These are phyloP conservation scores for Lepidochitona cinerea DNA, from an alignment of 2,888 invertebrate genomes.

Conservation along the genomic window DNA sequence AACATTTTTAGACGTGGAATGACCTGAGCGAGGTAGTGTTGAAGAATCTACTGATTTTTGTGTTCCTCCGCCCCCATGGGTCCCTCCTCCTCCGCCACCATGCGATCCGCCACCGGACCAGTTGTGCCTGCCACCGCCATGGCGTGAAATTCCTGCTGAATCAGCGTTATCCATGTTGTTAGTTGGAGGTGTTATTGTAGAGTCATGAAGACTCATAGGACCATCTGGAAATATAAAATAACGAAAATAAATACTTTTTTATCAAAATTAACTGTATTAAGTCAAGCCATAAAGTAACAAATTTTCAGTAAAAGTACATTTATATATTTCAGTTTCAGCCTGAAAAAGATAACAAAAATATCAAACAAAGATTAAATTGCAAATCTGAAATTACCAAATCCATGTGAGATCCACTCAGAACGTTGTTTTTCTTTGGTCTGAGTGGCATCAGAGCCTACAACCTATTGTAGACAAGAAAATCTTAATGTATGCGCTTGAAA, in stretches of 20 bases:
- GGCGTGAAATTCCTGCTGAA: background rate
- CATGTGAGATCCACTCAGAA: too few relatives aligned
- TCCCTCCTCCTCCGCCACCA: background rate
- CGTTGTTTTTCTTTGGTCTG: too few relatives aligned
- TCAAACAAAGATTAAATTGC: too few relatives aligned
- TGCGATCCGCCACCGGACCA: background rate
- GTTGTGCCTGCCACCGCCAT: background rate
- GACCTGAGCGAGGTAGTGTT: background rate
- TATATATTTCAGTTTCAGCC: too few relatives aligned
- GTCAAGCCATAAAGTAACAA: too few relatives aligned
- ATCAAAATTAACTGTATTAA: too few relatives aligned
- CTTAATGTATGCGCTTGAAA: too few relatives aligned
- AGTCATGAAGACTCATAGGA: constrained; percentile 53
- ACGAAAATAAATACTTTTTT: background rate
- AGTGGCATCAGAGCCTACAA: too few relatives aligned
- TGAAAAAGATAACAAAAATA: too few relatives aligned
- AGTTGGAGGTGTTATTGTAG: background rate
- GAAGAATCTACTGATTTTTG: background rate
- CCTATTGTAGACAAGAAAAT: too few relatives aligned
- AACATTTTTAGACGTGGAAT: background rate
- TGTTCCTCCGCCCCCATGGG: background rate
- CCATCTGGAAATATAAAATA: constrained; percentile 46
- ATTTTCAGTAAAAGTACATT: too few relatives aligned
- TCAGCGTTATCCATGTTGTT: background rate
- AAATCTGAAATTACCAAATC: too few relatives aligned